These are phyloP conservation scores for Pachyseris speciosa DNA, from an alignment of 64 coral and sea anemone genomes.

Conservation along the genomic window DNA sequence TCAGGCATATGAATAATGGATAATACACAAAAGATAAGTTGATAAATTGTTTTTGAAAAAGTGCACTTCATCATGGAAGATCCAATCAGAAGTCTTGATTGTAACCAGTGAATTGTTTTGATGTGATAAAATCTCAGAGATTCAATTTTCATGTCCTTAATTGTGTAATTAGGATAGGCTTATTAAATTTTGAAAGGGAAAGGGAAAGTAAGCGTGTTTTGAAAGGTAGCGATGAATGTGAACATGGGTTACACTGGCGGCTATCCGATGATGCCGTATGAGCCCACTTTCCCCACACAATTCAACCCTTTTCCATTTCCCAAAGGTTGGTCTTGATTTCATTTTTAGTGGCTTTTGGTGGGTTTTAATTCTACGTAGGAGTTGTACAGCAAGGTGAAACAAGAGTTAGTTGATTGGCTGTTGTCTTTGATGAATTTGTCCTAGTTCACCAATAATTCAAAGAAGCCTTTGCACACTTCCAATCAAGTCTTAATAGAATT, in stretches of 20 bases:
- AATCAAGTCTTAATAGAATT: conserved; percentile 87
- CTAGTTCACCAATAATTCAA: conserved; percentile 86
- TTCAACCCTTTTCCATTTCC: conserved; percentile 71
- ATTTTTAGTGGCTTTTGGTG: conserved; percentile 56
- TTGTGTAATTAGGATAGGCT: conserved; percentile 79
- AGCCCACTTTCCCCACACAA: conserved; percentile 63
- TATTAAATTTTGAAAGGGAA: conserved; percentile 71
- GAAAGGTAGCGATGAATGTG: conserved; percentile 76
- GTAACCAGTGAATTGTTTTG: conserved; percentile 31
- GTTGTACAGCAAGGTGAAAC: conserved; percentile 37
- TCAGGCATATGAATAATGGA: conserved; percentile 5
- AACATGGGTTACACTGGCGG: conserved; percentile 78
- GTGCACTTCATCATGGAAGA: not conserved
- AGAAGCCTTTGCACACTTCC: conserved; percentile 72
- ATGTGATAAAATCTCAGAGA: conserved; percentile 43
- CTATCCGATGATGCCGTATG: conserved; percentile 72
- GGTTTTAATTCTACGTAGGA: conserved; percentile 2
- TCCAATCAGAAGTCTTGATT: conserved; percentile 23
- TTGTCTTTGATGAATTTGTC: conserved; percentile 66
- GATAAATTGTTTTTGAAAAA: not conserved
- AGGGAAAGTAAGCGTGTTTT: conserved; percentile 22
- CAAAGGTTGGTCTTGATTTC: conserved; percentile 76
- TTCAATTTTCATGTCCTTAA: conserved; percentile 49
- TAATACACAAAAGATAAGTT: conserved; percentile 14
- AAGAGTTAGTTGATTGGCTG: conserved; percentile 78